Evolutionary conservation across 2,113 vertebrate genomes (phyloP), one percentile per base, ranked within the genome.

Genomic region (Coptodon bakossiorum): DNA sequence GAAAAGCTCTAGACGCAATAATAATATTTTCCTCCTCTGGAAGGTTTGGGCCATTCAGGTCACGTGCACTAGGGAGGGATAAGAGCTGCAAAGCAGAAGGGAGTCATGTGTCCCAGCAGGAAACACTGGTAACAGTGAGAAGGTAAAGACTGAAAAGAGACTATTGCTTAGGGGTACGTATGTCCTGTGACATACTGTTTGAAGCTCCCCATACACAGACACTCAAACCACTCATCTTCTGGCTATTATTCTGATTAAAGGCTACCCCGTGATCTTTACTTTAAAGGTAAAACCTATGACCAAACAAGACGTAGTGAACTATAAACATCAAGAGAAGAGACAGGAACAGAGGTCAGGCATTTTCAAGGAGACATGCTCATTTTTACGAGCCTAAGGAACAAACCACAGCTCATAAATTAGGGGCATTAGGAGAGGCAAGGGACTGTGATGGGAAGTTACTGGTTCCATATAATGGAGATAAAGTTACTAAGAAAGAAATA

Each of bases 211-310:
- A 45, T 34, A 52, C 52, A 89, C 61, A 84, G 57, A 71, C 83
- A 52, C 17, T 91, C 87, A 87, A 83, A 87, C 86, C 52, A 76
- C 38, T 63, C 68, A 81, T 89, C 73, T 38, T 88, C 83, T 85
- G 53, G 17, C 85, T 66, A 87, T 94, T 83, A 86, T 80, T 91
- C 61, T 57, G 63, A 89, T 95, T 94, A 89, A 93, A 94, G 84
- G 59, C 57, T 16, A 78, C 61, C 57, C 84, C 57, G 45, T 53
- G 80, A 73, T 80, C 86, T 91, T 93, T 91, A 86, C 92, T 96
- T 90, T 93, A 88, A 95, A 87, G 89, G 92, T 81, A 80, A 86
- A 78, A 63, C 71, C 50, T 29, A 54, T 89, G 87, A 88, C 71
- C 91, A 85, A 89, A 88, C 80, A 87, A 80, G 87, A 27, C 48